These are phyloP conservation scores for Macrosiphum euphorbiae DNA, from an alignment of 2,888 invertebrate species.

Conservation along the genomic window DNA sequence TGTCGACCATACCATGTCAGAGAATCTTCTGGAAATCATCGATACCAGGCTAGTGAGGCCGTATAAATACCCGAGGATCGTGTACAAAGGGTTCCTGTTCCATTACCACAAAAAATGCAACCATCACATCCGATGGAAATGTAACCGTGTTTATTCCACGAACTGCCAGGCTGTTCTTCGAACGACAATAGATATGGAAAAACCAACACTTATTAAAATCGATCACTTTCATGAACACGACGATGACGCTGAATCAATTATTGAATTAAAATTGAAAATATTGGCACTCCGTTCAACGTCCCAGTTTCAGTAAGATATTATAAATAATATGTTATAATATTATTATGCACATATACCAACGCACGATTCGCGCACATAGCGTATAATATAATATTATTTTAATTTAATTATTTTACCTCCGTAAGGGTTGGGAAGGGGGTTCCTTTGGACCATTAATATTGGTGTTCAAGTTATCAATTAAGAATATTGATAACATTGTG, in stretches of 20 bases:
- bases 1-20: not conserved
- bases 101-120: not conserved
- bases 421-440: not conserved
- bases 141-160: not conserved
- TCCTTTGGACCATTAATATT: not conserved
- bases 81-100: not conserved
- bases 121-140: not conserved
- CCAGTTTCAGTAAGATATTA: not conserved
- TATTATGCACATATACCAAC: not conserved
- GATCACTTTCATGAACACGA: not conserved
- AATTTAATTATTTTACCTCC: not conserved
- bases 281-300: not conserved
- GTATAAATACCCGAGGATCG: not conserved
- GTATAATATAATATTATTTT: not conserved
- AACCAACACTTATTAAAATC: not conserved
- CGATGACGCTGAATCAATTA: accelerated
- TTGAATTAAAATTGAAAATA: not conserved
- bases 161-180: not conserved
- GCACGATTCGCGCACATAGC: not conserved
- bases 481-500: not conserved
- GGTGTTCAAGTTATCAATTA: not conserved
- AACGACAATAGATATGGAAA: not conserved
- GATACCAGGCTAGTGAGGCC: no score
- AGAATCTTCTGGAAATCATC: not conserved
- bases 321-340: not conserved